Conservation (phyloP, 2,888 invertebrate species). For the Xestia xanthographa region DNA sequence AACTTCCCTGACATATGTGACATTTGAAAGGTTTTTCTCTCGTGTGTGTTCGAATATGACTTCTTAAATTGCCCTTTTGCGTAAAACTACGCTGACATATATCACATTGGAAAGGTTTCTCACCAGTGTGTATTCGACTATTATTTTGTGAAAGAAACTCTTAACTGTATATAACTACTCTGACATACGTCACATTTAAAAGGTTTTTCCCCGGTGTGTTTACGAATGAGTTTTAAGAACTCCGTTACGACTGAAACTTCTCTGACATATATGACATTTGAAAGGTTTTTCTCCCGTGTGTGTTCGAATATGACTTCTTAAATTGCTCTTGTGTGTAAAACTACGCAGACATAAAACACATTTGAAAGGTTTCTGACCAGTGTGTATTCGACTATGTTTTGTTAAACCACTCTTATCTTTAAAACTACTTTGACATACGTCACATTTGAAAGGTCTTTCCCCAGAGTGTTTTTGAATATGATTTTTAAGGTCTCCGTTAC, state of each 20-base stretch:
- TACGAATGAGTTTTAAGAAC: not conserved
- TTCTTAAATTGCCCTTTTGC: no score
- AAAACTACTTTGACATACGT: not conserved
- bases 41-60: no score
- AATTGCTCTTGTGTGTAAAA: not conserved
- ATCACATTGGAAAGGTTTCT: no score
- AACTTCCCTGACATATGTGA: no score
- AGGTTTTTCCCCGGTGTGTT: not conserved
- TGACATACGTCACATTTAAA: not conserved
- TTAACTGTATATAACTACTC: not conserved
- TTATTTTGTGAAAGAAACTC: not conserved
- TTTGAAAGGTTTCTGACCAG: slow-evolving; percentile 14
- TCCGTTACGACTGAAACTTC: not conserved
- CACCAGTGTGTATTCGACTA: no score
- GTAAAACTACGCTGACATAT: no score
- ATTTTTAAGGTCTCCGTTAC: no score
- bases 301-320: not conserved
- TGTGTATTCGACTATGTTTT: slow-evolving; percentile 5
- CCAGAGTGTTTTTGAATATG: not conserved
- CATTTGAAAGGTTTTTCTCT: no score
- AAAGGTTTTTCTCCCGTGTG: slow-evolving; percentile 1
- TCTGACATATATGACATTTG: slow-evolving; percentile 6
- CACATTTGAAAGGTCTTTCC: not conserved
- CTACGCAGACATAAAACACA: not conserved
- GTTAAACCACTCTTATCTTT: not conserved